Evolutionary conservation across 2,113 vertebrate species (phyloP), one percentile per base, ranked within the genome.

Genomic region (Malurus cyaneus): DNA sequence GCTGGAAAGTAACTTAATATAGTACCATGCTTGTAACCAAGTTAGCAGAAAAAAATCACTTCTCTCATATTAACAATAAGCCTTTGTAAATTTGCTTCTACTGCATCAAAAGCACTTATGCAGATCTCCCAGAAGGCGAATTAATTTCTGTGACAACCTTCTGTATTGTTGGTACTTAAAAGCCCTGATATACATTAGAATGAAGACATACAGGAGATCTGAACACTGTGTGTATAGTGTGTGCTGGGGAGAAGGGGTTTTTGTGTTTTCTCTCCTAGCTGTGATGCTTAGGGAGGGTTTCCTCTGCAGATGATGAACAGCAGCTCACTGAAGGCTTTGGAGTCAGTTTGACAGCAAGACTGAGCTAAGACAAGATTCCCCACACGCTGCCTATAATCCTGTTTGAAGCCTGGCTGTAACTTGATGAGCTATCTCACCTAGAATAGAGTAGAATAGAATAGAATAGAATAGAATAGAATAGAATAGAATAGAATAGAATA

Each of bases 361-460:
- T 2, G 2, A 94, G 17, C 44, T 42, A 70, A 92, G 36, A 17
- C 8, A 39, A 71, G 36, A 52, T n/a, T 13, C 14, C 10, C 15
- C 34, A 41, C 17, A 15, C 0, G 0, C 28, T 62, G 31, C 34
- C 20, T 66, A 8, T 39, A 74, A 39, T 26, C 60, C 25, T 49
- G 14, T 32, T 44, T 26, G 34, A 66, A 86, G 34, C 44, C 61
- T 32, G 24, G 14, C 26, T 81, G 13, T 41, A n/a, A 34, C 14
- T 16, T 31, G n/a, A 41, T 49, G n/a, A 71, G 9, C 65, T 64
- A 47, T 41, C 9, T 32, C 31, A 29, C 8, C 12, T 78, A n/a
- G 62, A 76, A 77, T 4, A 18, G 61, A 77, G 49, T 5, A 7
- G 59, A 54, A 9, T 21, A 12, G 77, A 29, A 39, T 26, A 34